Percentiles rank a stretch among this genome's conserved stretches.
Evolutionary conservation across 2,113 vertebrate species (phyloP).

Genomic region (Phaethornis superciliosus): DNA sequence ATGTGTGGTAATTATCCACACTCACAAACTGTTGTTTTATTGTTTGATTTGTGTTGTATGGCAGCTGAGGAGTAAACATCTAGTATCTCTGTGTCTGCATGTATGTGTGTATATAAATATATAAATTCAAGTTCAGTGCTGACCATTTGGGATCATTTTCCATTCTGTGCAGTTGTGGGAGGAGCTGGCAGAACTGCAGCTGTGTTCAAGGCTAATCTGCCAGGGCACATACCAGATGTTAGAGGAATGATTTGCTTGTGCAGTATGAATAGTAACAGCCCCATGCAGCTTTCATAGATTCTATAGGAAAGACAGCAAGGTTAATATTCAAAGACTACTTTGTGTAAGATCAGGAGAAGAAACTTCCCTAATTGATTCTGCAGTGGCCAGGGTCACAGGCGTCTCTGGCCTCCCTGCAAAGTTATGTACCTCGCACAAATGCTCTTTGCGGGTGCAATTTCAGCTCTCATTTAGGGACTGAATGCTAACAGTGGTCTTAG

Average conservation of each 20-base stretch:
- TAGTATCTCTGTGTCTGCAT: not conserved
- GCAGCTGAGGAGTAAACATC: not conserved
- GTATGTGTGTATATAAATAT: not conserved
- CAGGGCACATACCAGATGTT: slow-evolving; percentile 66
- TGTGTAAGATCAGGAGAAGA: not conserved
- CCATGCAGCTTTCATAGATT: not conserved
- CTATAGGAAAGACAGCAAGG: not conserved
- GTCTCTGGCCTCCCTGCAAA: not conserved
- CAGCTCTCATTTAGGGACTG: not conserved
- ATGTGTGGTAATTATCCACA: not conserved
- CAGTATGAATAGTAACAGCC: not conserved
- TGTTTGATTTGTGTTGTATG: not conserved
- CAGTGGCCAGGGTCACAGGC: not conserved
- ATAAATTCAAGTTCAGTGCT: slow-evolving; percentile 23
- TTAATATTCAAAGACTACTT: not conserved
- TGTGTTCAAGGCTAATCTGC: slow-evolving; percentile 63
- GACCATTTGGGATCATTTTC: slow-evolving; percentile 56
- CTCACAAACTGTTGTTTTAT: not conserved
- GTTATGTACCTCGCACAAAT: not conserved
- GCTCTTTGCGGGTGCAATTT: not conserved
- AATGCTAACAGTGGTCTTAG: not conserved
- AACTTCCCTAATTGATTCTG: not conserved
- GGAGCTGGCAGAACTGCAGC: slow-evolving; percentile 58
- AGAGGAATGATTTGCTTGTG: not conserved
- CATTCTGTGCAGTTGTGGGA: slow-evolving; percentile 68